Base-by-base conservation (phyloP, 2,797 vertebrate genomes). In the Anas flavirostris region DNA sequence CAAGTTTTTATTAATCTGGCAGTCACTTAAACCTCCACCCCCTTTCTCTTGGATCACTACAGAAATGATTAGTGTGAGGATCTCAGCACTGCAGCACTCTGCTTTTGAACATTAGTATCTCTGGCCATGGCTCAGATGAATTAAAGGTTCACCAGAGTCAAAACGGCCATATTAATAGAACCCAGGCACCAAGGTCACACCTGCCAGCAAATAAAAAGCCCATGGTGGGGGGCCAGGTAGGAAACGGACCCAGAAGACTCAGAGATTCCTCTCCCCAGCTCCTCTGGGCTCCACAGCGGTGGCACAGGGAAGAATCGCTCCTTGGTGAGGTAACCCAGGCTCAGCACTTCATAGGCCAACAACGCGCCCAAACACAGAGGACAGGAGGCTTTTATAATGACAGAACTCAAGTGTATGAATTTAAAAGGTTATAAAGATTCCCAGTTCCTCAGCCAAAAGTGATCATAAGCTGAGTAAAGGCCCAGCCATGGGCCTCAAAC, bases 1-100 rank as follows among this genome's bases (percentile, higher is more conserved):
- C 52, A 79, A 76, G 35, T 66, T 93, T 84, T 94, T 90, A 94
- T 93, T 91, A 86, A 86, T 17, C n/a, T 88, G 88, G 29, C 67
- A 88, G 56, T 60, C 70, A 77, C 78, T 94, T 82, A 82, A 74
- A 76, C 35, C 48, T 91, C 74, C 37, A 58, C 53, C 72, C n/a
- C 31, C 56, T 78, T 88, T n/a, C 80, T 69, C 39, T 63, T 15
- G 73, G 43, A 84, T 43, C 8, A 28, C 44, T 74, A 18, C 10
- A 59, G 88, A 82, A 88, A 84, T 6, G 11, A 80, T 82, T 63
- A 86, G 28, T 53, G 43, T 48, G 67, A 84, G 63, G 81, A 93
- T 79, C n/a, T 82, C 83, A 81, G 59, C 66, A 83, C 58, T 75
- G 67, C 55, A 83, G 37, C 14, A 15, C 67, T 82, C 67, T 86